Conservation (phyloP, 2,113 vertebrate species). For the Paramisgurnus dabryanus region DNA sequence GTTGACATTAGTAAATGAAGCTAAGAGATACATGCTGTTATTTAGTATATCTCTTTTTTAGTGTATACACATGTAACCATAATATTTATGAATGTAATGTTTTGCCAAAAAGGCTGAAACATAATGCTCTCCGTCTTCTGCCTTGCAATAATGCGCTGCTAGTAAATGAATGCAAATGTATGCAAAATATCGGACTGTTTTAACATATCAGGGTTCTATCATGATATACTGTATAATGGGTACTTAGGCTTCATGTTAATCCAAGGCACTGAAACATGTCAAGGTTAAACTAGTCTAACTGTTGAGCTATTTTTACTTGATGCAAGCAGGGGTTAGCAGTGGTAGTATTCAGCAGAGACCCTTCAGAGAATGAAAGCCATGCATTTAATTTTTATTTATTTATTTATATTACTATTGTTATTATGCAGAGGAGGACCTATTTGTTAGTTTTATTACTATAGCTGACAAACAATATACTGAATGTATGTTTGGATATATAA, state of each 20-base stretch:
- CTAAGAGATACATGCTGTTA: not conserved
- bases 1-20: conserved; percentile 91
- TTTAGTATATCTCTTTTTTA: not conserved
- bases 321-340: conserved; percentile 48
- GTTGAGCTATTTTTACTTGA: conserved; percentile 39
- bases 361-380: conserved; percentile 14
- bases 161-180: no score
- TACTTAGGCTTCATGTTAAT: not conserved
- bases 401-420: not conserved
- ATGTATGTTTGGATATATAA: conserved; percentile 11
- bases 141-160: not conserved
- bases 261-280: not conserved
- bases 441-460: conserved; percentile 8
- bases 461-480: not conserved
- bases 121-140: conserved; percentile 5
- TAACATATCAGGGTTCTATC: not conserved
- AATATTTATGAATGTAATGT: conserved; percentile 37
- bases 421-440: not conserved
- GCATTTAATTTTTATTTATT: not conserved
- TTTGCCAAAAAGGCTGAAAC: conserved; percentile 2
- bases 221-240: not conserved
- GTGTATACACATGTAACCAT: not conserved
- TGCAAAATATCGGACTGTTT: not conserved
- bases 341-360: not conserved
- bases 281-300: not conserved